These are phyloP conservation scores for Choristoneura fumiferana DNA, from an alignment of 1,140 invertebrate species.

Conservation along the genomic window DNA sequence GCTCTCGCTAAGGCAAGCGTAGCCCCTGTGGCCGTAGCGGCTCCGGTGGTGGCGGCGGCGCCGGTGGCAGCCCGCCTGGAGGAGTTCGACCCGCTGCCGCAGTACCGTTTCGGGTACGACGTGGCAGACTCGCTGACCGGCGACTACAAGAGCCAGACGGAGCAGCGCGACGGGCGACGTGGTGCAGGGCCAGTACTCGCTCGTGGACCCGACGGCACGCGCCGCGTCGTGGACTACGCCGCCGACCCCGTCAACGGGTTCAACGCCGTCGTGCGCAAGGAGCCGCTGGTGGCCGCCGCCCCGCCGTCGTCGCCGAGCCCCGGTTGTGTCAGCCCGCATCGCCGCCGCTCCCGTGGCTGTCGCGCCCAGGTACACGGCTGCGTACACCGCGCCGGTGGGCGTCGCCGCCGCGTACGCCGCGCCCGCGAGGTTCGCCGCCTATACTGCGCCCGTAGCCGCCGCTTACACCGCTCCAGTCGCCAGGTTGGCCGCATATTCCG, in stretches of 20 bases:
- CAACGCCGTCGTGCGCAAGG: conserved; percentile 75
- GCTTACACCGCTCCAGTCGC: conserved; percentile 42
- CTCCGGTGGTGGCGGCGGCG: conserved; percentile 59
- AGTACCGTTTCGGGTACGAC: conserved; percentile 84
- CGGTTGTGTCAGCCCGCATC: conserved; percentile 37
- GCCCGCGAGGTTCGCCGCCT: conserved; percentile 40
- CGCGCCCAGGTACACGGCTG: conserved; percentile 31
- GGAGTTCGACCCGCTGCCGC: conserved; percentile 80
- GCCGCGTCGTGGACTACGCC: conserved; percentile 82
- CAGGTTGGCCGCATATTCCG: conserved; percentile 40
- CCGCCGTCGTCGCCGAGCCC: conserved; percentile 49
- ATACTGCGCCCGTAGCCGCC: conserved; percentile 28
- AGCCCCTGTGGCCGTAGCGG: conserved; percentile 43
- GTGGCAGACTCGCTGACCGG: conserved; percentile 80
- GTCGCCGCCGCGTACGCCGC: conserved; percentile 34
- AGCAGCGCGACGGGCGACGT: conserved; percentile 79
- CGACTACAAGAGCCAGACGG: conserved; percentile 72
- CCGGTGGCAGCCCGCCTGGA: conserved; percentile 59
- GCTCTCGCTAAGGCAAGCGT: conserved; percentile 44
- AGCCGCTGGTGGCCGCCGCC: conserved; percentile 60
- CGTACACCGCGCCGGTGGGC: conserved; percentile 38
- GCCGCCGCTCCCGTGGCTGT: conserved; percentile 34
- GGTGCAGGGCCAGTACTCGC: conserved; percentile 81
- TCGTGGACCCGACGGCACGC: conserved; percentile 83
- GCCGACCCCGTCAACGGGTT: conserved; percentile 78